phyloP scores from a whole-genome alignment of 2,113 vertebrate genomes.

The Vanacampus margaritifer region DNA sequence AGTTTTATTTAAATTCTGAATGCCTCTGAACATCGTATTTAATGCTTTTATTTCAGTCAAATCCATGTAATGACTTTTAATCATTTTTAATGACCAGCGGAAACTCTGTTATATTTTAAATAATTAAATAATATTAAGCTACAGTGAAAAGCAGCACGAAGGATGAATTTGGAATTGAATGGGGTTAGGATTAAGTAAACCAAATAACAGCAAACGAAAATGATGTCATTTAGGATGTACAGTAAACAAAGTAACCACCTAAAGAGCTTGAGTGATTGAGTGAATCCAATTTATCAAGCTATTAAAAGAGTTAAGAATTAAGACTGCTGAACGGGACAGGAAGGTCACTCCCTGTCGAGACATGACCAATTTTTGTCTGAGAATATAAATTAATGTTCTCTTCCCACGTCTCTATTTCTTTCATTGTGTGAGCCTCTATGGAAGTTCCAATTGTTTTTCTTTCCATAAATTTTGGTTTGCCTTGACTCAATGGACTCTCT shows the following conservation, averaged over 20 bases:
- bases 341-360: constrained; percentile 6
- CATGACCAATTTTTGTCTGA: background rate
- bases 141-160: background rate
- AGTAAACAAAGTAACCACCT: constrained; percentile 33
- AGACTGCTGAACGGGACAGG: constrained; percentile 26
- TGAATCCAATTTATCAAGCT: constrained; percentile 62
- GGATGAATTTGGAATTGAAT: background rate
- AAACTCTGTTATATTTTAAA: background rate
- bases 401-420: background rate
- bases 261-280: constrained; percentile 54
- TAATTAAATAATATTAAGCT: background rate
- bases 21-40: too few relatives aligned
- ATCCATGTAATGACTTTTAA: too few relatives aligned
- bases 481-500: background rate
- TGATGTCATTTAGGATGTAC: constrained; percentile 15
- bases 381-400: background rate
- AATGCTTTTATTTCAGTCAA: too few relatives aligned
- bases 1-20: too few relatives aligned
- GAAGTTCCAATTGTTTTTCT: constrained; percentile 3
- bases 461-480: background rate
- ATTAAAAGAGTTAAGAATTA: constrained; percentile 59
- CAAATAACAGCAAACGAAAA: background rate
- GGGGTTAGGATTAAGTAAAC: background rate
- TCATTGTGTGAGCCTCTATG: background rate
- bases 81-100: too few relatives aligned